Evolutionary conservation across 2,797 vertebrate genomes (phyloP), one percentile per base, ranked within the genome.

Genomic region (Microhierax caerulescens): DNA sequence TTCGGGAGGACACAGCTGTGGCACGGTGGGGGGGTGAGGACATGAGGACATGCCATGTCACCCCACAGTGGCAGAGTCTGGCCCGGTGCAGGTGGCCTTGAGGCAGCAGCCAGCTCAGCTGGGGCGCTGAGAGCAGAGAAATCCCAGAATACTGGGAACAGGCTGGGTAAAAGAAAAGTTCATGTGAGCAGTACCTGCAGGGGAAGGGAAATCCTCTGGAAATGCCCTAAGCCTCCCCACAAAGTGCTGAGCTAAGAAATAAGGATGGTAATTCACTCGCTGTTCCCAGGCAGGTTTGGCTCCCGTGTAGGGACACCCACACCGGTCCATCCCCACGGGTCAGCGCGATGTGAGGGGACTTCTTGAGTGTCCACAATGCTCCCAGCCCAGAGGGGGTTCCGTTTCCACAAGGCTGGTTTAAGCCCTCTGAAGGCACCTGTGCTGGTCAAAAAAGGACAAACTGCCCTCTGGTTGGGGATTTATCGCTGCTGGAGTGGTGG

Each of bases 151-250:
- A 13, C 45, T 53, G 34, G 60, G 39, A 84, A 76, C 7, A 41
- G 37, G 28, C 59, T 34, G 43, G 43, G 24, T 64, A 70, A 65
- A 74, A 47, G 9, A n/a, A 48, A 89, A 95, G 77, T 89, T 76
- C 0, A 2, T 15, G 16, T 0, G 8, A 63, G 77, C 25, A 18
- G 64, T 69, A 93, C 72, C 83, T 91, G 93, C 82, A 86, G 73
- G 76, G 50, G 22, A 91, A 94, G 79, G 90, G 94, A 90, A 95
- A 90, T 95, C 91, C 91, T 92, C 79, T 86, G 82, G 83, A 91
- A 95, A 78, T 75, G 76, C 88, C 90, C 90, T 93, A 65, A 93
- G 73, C 79, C 59, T 94, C 60, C 54, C 54, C 28, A 24, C 43
- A 82, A 90, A 88, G 32, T 84, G 85, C 88, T 89, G 92, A 96